Evolutionary conservation across 2,888 invertebrate genomes (phyloP), one percentile per base, ranked within the genome.

Genomic region (Leptopilina drosophilae): DNA sequence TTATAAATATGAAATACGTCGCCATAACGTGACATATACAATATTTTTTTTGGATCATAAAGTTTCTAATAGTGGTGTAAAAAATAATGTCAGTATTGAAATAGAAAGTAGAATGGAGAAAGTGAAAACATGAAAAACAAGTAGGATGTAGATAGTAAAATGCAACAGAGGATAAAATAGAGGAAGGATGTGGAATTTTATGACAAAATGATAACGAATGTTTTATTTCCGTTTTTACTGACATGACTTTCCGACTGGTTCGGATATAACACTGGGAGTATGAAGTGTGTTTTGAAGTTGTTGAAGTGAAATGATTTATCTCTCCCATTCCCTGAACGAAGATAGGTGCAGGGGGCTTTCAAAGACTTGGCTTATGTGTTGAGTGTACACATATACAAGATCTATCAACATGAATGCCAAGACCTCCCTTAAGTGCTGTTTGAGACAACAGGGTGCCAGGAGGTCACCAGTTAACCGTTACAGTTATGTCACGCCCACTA

Each of bases 401-500:
- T 56, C 56, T 69, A 73, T 73, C 73, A 73, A 14, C 33, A 56
- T 56, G 73, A 73, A 73, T 73, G 73, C 33, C 9, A 53, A 7
- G 69, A 69, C 69, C 69, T 69, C 69, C 69, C 69, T 14, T 53
- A 53, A 69, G 69, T 69, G 53, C 53, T 69, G 26, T 14, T 53
- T 53, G 53, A 12, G 49, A 40, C 67, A 53, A 26, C 67, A 69
- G 56, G 53, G 69, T 69, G 69, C 69, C 53, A 69, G 53, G 26
- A 53, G 69, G 26, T 69, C 69, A 26, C 69, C 53, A 69, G 69
- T 69, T 53, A 69, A 69, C 69, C 69, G 69, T 69, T 69, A 69
- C 69, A 69, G 20, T 69, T 69, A 69, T 69, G 69, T 69, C 69
- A 69, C 69, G 69, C 69, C 69, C 69, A 69, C 69, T 14, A 69